These are phyloP conservation scores for Sebastolobus alascanus DNA, from an alignment of 2,797 vertebrate species.

Conservation along the genomic window DNA sequence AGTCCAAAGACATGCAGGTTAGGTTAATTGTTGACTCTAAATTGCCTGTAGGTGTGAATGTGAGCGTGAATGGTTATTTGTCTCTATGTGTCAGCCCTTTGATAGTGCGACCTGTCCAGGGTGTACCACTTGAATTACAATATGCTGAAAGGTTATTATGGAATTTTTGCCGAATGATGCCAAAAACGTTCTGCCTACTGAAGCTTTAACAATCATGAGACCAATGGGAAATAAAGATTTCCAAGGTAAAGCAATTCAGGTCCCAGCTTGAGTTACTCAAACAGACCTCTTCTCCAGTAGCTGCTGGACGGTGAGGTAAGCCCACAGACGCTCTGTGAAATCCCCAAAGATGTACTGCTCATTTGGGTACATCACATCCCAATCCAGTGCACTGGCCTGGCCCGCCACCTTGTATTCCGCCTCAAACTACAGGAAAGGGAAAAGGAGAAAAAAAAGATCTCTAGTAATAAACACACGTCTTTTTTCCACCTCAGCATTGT, in stretches of 20 bases:
- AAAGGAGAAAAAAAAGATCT: not conserved
- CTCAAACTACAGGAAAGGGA: slow-evolving; percentile 36
- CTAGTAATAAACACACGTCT: not conserved
- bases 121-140: too few relatives aligned
- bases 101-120: too few relatives aligned
- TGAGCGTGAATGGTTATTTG: too few relatives aligned
- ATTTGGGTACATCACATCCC: slow-evolving; percentile 83
- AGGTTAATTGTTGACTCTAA: too few relatives aligned
- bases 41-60: too few relatives aligned
- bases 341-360: slow-evolving; percentile 91
- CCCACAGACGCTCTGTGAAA: slow-evolving; percentile 94
- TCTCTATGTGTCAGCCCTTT: too few relatives aligned
- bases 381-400: slow-evolving; percentile 75
- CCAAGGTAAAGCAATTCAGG: not conserved
- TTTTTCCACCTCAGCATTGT: not conserved
- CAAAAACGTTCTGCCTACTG: too few relatives aligned
- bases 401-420: slow-evolving; percentile 79
- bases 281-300: slow-evolving; percentile 87
- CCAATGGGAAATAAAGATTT: not conserved
- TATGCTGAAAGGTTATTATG: too few relatives aligned
- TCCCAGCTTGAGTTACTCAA: not conserved
- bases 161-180: too few relatives aligned
- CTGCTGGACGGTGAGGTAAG: slow-evolving; percentile 93
- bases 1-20: too few relatives aligned
- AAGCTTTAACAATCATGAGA: not conserved